A percentile compares a stretch with the other conserved stretches of the same genome.
These are phyloP conservation scores for Gymnocephalus cernua DNA, from an alignment of 2,113 vertebrate genomes.

Conservation along the genomic window DNA sequence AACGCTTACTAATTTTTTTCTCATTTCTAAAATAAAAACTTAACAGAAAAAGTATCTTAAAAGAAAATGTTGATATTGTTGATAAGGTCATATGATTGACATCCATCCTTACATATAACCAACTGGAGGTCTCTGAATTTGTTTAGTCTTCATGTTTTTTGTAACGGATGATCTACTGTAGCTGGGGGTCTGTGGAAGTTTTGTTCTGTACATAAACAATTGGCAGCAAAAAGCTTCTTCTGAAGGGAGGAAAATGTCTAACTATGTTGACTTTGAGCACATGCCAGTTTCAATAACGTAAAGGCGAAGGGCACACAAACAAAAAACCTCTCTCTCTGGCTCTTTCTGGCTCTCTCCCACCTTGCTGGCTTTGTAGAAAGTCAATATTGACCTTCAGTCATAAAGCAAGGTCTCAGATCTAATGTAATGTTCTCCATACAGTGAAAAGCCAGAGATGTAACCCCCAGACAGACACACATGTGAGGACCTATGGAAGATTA, in stretches of 20 bases:
- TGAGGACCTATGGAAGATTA: constrained; percentile 18
- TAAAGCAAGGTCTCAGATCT: constrained; percentile 68
- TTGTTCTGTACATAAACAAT: constrained; percentile 39
- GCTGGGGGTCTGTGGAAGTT: background rate
- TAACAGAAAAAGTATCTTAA: background rate
- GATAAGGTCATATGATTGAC: constrained; percentile 14
- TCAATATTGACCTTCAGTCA: constrained; percentile 79
- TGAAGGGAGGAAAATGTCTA: constrained; percentile 59
- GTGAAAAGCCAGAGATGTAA: constrained; percentile 66
- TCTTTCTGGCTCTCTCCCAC: constrained; percentile 48
- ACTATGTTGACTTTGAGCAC: constrained; percentile 69
- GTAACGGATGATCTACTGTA: constrained; percentile 12
- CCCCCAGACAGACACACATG: constrained; percentile 11
- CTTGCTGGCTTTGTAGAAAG: constrained; percentile 66
- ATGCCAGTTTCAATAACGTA: constrained; percentile 64
- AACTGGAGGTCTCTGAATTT: constrained; percentile 8
- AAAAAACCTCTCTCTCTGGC: constrained; percentile 38
- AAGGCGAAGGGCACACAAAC: constrained; percentile 61
- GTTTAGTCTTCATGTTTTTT: constrained; percentile 19
- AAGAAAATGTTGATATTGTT: constrained; percentile 9
- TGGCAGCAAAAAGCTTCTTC: constrained; percentile 37
- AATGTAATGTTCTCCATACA: constrained; percentile 71
- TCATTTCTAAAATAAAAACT: background rate
- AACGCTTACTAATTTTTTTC: background rate
- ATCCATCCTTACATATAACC: background rate